Percentiles rank a stretch among this genome's conserved stretches.
Conservation (phyloP, 2,888 invertebrate genomes). For the Lepidocyrtoides sp. region DNA sequence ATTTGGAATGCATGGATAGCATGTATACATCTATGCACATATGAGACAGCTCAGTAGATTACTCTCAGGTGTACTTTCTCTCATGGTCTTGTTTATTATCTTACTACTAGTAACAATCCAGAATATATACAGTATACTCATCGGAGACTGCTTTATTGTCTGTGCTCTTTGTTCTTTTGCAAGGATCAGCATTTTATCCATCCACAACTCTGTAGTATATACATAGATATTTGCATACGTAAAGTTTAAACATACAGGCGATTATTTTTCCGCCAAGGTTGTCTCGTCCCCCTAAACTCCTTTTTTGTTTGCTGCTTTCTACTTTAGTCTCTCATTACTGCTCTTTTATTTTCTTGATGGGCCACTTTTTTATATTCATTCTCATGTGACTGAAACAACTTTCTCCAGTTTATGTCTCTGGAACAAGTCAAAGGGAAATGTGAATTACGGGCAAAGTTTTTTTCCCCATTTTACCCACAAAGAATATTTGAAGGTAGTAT, state of each 20-base stretch:
- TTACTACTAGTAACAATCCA: no score
- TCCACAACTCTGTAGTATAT: no score
- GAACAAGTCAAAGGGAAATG: slow-evolving; percentile 13
- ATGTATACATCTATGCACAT: no score
- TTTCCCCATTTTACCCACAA: background rate
- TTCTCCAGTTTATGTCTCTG: background rate
- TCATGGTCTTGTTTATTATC: background rate
- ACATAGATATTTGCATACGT: no score
- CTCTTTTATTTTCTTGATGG: background rate
- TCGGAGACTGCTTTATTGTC: no score
- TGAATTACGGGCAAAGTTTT: slow-evolving; percentile 33
- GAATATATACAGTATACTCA: no score
- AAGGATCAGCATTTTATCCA: no score
- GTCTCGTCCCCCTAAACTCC: background rate
- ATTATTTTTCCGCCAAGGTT: no score
- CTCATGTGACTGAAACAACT: background rate
- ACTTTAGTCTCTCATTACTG: slow-evolving; percentile 14
- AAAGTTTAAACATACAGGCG: no score
- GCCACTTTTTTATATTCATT: background rate
- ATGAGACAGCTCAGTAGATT: background rate
- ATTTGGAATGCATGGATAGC: no score
- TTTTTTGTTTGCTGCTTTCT: background rate
- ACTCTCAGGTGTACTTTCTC: slow-evolving; percentile 6
- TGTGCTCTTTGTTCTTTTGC: background rate
- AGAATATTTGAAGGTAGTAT: background rate